Conservation (phyloP, 2,113 vertebrate species). For the Sander lucioperca region DNA sequence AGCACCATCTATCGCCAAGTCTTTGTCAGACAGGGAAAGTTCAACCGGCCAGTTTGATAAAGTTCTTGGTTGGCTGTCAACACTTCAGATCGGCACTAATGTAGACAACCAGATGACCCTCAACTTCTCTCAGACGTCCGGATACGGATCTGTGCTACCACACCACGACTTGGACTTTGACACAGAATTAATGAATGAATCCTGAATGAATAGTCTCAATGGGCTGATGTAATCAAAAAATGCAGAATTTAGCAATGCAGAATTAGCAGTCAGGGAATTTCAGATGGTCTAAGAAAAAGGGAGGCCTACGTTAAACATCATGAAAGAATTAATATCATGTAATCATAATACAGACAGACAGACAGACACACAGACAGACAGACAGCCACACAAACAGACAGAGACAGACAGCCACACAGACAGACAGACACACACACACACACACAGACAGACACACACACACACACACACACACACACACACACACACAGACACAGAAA, state of each 20-base stretch:
- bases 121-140: conserved; percentile 55
- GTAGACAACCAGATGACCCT: conserved; percentile 19
- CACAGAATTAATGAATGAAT: not conserved
- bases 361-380: too few species aligned
- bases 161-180: accelerated
- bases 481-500: too few species aligned
- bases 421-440: too few species aligned
- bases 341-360: not conserved
- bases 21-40: not conserved
- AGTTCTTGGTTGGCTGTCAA: conserved; percentile 38
- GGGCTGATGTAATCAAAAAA: too few species aligned
- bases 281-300: not conserved
- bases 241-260: not conserved
- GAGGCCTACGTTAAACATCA: not conserved
- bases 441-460: too few species aligned
- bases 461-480: too few species aligned
- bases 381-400: too few species aligned
- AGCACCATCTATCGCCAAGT: not conserved
- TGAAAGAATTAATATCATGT: not conserved
- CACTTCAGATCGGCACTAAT: conserved; percentile 16
- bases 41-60: conserved; percentile 5
- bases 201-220: not conserved
- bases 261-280: not conserved
- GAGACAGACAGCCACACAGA: too few species aligned
- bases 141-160: conserved; percentile 9